phyloP scores from a whole-genome alignment of 1,140 invertebrate species.

The Ips nitidus region DNA sequence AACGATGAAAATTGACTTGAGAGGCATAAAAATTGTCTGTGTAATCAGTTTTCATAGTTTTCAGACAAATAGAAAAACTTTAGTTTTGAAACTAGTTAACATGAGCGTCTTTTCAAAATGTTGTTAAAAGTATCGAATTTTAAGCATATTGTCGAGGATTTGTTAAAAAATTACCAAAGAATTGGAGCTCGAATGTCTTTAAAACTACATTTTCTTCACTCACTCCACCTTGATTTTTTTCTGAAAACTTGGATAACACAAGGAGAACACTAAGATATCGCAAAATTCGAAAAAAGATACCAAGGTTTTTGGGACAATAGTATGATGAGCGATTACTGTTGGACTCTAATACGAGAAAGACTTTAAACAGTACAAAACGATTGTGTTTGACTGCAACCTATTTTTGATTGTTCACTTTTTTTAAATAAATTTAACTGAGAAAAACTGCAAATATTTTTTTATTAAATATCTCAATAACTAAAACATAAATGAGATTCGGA shows the following conservation, averaged over 20 bases:
- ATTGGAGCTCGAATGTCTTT: conserved; percentile 3
- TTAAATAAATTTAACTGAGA: too few relatives aligned
- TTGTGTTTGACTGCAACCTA: too few relatives aligned
- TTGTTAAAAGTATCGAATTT: not conserved
- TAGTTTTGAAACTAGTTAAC: not conserved
- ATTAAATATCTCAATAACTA: too few relatives aligned
- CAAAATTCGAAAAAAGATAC: not conserved
- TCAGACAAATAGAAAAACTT: too few relatives aligned
- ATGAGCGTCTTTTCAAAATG: not conserved
- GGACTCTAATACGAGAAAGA: not conserved
- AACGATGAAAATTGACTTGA: too few relatives aligned
- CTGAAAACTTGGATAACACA: not conserved
- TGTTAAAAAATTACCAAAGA: conserved; percentile 1
- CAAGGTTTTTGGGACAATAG: not conserved
- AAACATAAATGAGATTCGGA: too few relatives aligned
- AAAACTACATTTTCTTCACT: not conserved
- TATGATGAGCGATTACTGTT: conserved; percentile 2
- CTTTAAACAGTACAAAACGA: not conserved
- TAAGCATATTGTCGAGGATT: not conserved
- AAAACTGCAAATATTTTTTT: too few relatives aligned
- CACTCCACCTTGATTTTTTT: conserved; percentile 2
- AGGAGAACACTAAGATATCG: conserved; percentile 1
- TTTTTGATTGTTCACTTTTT: too few relatives aligned
- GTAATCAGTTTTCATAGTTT: too few relatives aligned
- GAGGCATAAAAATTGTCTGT: too few relatives aligned